Evolutionary conservation across 2,797 vertebrate genomes (phyloP), one percentile per base, ranked within the genome.

Genomic region (Podargus strigoides): DNA sequence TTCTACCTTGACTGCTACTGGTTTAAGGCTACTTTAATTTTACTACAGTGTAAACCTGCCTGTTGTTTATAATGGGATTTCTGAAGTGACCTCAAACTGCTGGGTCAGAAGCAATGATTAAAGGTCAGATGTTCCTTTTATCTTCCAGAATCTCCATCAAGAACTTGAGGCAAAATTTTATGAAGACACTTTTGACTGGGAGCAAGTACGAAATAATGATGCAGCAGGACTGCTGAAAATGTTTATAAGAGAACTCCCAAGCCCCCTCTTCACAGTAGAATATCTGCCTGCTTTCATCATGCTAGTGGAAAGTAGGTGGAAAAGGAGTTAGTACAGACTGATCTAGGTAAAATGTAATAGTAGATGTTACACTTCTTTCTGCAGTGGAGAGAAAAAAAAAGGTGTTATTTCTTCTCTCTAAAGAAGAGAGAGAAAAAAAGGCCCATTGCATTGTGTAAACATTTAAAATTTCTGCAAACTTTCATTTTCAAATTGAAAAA

Each of bases 221-320:
- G 99, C 99, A 27, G 98, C 99, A 0, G 98, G 98, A 44, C 97
- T 99, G 96, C 94, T 99, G 88, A 99, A 99, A 97, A 99, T 99
- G 73, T 99, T 99, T 95, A 99, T 99, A 96, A 97, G 99, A 93
- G 99, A 99, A 79, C 97, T 99, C 49, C 99, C 99, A 2, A 98
- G 98, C 55, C 99, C 99, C 14, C 97, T 99, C 55, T 98, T 99
- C 94, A 99, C 99, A 4, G 97, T 98, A 91, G 98, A 99, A 63
- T 99, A 99, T 90, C 97, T 99, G 53, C 98, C 98, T n/a, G 98
- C 98, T 88, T 99, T 99, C 97, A 98, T 99, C 97, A 96, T 91
- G 0, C 97, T 98, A 8, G 98, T 99, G 79, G 98, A 99, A 97
- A 98, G 99, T 99, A 98, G 53, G 98, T 98, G 34, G 53, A 91